Conservation (phyloP, 2,888 invertebrate species). For the Dermolepida albohirtum region DNA sequence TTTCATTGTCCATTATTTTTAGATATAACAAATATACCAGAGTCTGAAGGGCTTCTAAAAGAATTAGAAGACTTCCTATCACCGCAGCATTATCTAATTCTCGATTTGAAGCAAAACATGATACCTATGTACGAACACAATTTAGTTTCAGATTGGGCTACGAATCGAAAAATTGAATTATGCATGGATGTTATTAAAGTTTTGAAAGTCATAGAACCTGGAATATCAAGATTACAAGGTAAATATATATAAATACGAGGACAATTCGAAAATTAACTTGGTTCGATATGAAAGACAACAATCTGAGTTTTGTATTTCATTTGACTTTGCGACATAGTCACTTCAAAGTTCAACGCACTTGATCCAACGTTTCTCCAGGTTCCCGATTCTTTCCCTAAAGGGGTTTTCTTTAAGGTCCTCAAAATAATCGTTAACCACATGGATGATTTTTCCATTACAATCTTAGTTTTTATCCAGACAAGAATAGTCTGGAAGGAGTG, state of each 20-base stretch:
- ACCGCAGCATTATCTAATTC: constrained; percentile 74
- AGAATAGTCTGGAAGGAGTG: too few species aligned
- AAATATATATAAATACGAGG: constrained; percentile 35
- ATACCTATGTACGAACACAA: constrained; percentile 66
- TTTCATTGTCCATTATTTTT: constrained; percentile 44
- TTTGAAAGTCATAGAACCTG: constrained; percentile 76
- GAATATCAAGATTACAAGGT: constrained; percentile 78
- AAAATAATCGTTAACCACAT: too few species aligned
- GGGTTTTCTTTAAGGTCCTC: too few species aligned
- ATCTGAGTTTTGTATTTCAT: too few species aligned
- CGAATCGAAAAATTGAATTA: constrained; percentile 74
- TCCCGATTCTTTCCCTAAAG: too few species aligned
- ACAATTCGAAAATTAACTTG: too few species aligned
- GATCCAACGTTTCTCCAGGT: too few species aligned
- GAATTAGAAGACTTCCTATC: constrained; percentile 72
- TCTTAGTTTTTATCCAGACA: too few species aligned
- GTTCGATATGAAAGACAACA: too few species aligned
- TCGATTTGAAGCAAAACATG: constrained; percentile 78
- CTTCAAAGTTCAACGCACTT: too few species aligned
- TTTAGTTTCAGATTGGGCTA: constrained; percentile 56
- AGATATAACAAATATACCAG: constrained; percentile 67
- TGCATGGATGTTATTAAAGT: constrained; percentile 76
- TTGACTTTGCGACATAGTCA: too few species aligned
- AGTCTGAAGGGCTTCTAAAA: constrained; percentile 61
- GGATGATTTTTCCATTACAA: too few species aligned